These are phyloP conservation scores for Cygnus atratus DNA, from an alignment of 2,113 vertebrate genomes.

Conservation along the genomic window DNA sequence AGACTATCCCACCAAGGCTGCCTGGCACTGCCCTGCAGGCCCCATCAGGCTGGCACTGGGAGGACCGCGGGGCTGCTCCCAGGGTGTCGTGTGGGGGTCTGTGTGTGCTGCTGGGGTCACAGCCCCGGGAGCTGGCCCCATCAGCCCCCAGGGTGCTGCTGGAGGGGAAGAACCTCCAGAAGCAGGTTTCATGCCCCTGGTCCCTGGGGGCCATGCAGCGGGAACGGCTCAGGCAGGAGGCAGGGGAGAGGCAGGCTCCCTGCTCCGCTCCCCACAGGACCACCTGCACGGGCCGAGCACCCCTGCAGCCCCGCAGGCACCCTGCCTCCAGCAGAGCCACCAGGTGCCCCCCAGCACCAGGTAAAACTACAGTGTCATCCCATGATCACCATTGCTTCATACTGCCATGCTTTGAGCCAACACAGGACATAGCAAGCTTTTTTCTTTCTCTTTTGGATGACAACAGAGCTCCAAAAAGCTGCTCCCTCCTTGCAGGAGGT, in stretches of 20 bases:
- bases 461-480: slow-evolving; percentile 28
- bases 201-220: background rate
- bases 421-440: background rate
- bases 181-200: background rate
- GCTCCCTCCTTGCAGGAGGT: slow-evolving; percentile 15
- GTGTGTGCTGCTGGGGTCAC: background rate
- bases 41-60: background rate
- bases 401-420: slow-evolving; percentile 45
- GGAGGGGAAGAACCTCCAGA: background rate
- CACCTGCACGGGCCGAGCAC: background rate
- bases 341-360: background rate
- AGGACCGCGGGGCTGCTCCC: background rate
- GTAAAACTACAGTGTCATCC: slow-evolving; percentile 52
- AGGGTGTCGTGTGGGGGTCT: accelerated
- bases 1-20: background rate
- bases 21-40: background rate
- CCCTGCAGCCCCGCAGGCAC: accelerated
- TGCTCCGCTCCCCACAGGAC: accelerated
- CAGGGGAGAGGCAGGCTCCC: background rate
- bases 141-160: accelerated
- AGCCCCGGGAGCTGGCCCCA: background rate
- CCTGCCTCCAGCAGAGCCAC: background rate
- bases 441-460: slow-evolving; percentile 39
- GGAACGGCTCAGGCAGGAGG: background rate
- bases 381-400: slow-evolving; percentile 64